phyloP scores from a whole-genome alignment of 2,888 invertebrate species.

The Leucophenga maculata region DNA sequence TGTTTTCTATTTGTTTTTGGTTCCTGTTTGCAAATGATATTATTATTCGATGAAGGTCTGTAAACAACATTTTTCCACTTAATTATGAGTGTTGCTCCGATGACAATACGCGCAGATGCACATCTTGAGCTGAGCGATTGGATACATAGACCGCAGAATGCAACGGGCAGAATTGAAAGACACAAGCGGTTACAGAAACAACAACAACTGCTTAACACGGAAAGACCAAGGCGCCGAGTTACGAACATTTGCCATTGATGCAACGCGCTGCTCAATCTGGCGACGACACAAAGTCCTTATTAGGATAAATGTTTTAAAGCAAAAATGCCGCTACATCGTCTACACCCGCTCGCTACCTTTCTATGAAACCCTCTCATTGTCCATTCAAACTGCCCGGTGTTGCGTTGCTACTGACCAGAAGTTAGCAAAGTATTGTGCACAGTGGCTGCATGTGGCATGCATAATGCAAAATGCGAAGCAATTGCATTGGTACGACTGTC shows the following conservation, averaged over 20 bases:
- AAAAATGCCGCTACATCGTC: constrained; percentile 60
- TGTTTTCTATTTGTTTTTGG: too few species aligned
- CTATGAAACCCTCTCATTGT: background rate
- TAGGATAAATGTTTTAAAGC: constrained; percentile 61
- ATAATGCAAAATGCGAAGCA: constrained; percentile 28
- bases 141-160: background rate
- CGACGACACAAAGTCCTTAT: constrained; percentile 56
- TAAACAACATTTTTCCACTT: constrained; percentile 18
- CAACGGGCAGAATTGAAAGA: constrained; percentile 38
- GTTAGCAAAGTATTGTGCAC: background rate
- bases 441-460: constrained; percentile 28
- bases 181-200: background rate
- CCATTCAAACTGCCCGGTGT: background rate
- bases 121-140: too few species aligned
- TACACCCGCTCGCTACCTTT: constrained; percentile 7
- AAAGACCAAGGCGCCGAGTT: constrained; percentile 52
- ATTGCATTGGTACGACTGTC: constrained; percentile 4
- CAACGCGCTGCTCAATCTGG: constrained; percentile 43
- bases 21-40: too few species aligned
- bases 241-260: constrained; percentile 12
- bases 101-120: background rate
- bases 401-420: background rate
- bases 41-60: background rate
- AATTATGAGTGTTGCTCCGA: constrained; percentile 2
- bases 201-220: constrained; percentile 47